phyloP scores from a whole-genome alignment of 2,113 vertebrate species.

The Fregata magnificens region DNA sequence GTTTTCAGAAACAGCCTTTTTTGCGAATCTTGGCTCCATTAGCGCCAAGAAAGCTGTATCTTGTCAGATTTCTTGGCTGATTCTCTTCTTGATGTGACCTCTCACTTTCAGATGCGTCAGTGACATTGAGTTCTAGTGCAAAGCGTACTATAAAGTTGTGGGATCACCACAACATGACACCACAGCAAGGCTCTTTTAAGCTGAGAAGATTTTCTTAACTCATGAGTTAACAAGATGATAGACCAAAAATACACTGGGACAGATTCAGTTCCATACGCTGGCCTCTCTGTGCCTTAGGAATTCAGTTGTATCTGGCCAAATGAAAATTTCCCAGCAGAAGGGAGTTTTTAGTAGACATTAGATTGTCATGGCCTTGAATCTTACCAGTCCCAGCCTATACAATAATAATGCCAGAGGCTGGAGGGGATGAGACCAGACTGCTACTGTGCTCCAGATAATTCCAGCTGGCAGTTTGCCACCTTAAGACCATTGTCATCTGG shows the following conservation, averaged over 20 bases:
- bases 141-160: not conserved
- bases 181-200: not conserved
- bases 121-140: conserved; percentile 58
- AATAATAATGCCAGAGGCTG: not conserved
- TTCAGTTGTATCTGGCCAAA: conserved; percentile 1
- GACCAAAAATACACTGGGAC: conserved; percentile 14
- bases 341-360: not conserved
- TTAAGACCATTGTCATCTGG: not conserved
- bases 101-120: conserved; percentile 43
- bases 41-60: conserved; percentile 52
- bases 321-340: not conserved
- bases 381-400: not conserved
- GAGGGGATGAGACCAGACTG: not conserved
- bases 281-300: not conserved
- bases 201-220: conserved; percentile 38
- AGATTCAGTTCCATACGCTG: conserved; percentile 13
- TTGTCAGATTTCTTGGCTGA: conserved; percentile 66
- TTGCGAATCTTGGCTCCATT: conserved; percentile 3
- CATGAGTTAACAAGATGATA: conserved; percentile 45
- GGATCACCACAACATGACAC: conserved; percentile 25
- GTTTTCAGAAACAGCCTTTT: not conserved
- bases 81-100: conserved; percentile 57
- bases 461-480: not conserved
- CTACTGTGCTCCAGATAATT: not conserved
- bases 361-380: not conserved